These are phyloP conservation scores for Pogona vitticeps DNA, from an alignment of 2,113 vertebrate genomes.

Conservation along the genomic window DNA sequence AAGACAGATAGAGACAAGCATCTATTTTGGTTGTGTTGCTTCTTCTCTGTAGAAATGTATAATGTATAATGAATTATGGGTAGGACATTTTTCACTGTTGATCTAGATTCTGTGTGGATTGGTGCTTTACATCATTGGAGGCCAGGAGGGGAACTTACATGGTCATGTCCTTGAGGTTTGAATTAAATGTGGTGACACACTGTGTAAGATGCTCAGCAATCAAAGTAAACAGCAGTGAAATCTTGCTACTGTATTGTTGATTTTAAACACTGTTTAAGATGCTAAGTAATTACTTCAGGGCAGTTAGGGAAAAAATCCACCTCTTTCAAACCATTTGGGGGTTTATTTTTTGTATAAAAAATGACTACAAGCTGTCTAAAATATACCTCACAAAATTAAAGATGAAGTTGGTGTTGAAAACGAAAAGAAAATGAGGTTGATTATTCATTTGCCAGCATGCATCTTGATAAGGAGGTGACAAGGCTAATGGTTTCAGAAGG, in stretches of 20 bases:
- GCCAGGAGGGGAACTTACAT: neutral
- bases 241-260: neutral
- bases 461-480: neutral
- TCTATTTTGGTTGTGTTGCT: rapidly evolving
- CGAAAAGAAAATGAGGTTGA: conserved; percentile 9
- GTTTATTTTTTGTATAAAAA: neutral
- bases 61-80: conserved; percentile 17
- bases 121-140: neutral
- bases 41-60: neutral
- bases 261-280: neutral
- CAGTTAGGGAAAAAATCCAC: neutral
- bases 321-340: neutral
- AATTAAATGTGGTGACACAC: conserved; percentile 18
- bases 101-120: neutral
- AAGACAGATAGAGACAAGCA: neutral
- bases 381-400: neutral
- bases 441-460: neutral
- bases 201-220: neutral
- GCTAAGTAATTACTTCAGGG: neutral
- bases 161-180: neutral
- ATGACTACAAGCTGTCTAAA: neutral
- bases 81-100: neutral
- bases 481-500: conserved; percentile 3
- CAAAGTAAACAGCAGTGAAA: conserved; percentile 15
- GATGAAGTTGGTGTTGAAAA: conserved; percentile 4